Evolutionary conservation across 2,113 vertebrate species (phyloP), one percentile per base, ranked within the genome.

Genomic region (Cynocephalus volans): DNA sequence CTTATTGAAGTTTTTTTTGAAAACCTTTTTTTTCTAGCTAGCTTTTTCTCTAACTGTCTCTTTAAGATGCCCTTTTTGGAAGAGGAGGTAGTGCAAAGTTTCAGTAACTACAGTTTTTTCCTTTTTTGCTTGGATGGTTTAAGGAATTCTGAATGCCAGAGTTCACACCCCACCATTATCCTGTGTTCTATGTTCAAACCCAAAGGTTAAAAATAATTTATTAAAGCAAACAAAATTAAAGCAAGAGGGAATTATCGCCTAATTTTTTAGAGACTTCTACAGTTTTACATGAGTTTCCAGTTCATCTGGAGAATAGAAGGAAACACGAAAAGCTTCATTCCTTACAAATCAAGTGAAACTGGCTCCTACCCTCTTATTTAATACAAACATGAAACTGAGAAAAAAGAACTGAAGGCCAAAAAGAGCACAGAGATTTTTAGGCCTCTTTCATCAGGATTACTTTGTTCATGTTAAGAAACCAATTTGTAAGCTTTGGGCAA

Each of bases 151-250:
- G 64, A 94, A 56, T 36, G 52, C 33, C 12, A 2, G 19, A 54
- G 73, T 69, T 90, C 48, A 81, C 10, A 75, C 83, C 21, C 24
- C 24, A 21, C 17, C 64, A 58, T 69, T 70, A 72, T 81, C 41
- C 50, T 26, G 2, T 50, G 50, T 64, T 86, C n/a, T 19, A 48
- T 3, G 4, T 69, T 90, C 90, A 73, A 88, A 80, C 65, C 36
- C 14, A 83, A 88, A 96, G 23, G 73, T 94, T 69, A 80, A 88
- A 88, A 90, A 58, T 82, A 75, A 69, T n/a, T 92, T 94, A 18
- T 90, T 94, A 58, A 86, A 93, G 91, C 65, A 93, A 89, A n/a
- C 48, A 65, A 83, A 93, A 85, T 76, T 82, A 73, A 90, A 93
- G 75, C 65, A 50, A 79, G 73, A 84, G 23, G 21, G 70, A 72